Evolutionary conservation across 2,113 vertebrate species (phyloP), one percentile per base, ranked within the genome.

Genomic region (Ploceus nigricollis): DNA sequence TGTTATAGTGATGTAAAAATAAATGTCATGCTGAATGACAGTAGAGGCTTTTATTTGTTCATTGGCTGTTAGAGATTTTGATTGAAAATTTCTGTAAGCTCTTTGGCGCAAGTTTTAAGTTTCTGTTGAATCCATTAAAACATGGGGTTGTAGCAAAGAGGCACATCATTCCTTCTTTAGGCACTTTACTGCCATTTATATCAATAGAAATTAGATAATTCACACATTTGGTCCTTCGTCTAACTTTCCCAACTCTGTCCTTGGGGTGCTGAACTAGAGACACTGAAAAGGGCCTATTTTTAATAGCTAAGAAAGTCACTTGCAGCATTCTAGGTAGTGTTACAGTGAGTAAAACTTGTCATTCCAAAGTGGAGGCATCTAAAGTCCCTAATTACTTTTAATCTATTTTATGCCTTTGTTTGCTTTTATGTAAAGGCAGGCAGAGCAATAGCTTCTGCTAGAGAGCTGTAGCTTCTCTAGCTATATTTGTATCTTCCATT

Each of bases 181-280:
- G 42, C 35, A 54, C 70, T 95, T 80, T 81, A 48, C 68, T 90
- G 24, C 39, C 42, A 58, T 94, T 83, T 92, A 54, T 39, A 92
- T 88, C 60, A 81, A 68, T 92, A 80, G 39, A 86, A 95, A 96
- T 94, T 39, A 92, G 68, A 66, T 81, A 90, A 93, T 96, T 97
- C 69, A 83, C 64, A 78, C 79, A 90, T 93, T 82, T 95, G 76
- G 21, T 92, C n/a, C 51, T 83, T 72, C 0, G 0, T 76, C 81
- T 85, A 69, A 72, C 53, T 53, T 93, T 82, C 68, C 78, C 64
- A 83, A 13, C 42, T 35, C 9, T 47, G 58, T 58, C 33, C 64
- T 83, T 66, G n/a, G 58, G 30, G 57, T 73, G 23, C 63, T 83
- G 86, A 92, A 63, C 58, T 83, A 54, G 33, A 88, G 53, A 75